phyloP scores from a whole-genome alignment of 1,140 invertebrate genomes.

The Eufriesea mexicana region DNA sequence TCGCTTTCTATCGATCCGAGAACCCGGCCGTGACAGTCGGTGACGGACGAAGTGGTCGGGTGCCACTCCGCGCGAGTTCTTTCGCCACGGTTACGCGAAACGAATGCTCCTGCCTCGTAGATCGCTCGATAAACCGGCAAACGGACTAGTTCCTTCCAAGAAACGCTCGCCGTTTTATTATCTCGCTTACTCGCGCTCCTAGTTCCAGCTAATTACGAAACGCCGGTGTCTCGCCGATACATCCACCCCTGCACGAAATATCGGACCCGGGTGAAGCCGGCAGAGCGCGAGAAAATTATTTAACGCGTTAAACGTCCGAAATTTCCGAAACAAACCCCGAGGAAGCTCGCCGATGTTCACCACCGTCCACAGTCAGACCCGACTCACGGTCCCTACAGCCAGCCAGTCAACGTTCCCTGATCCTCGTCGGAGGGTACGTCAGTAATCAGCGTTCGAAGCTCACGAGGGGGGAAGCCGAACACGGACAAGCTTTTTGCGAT shows the following conservation, averaged over 20 bases:
- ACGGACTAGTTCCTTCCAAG: neutral
- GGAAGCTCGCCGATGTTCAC: neutral
- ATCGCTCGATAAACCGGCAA: slow-evolving; percentile 31
- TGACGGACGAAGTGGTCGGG: slow-evolving; percentile 20
- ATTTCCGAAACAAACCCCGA: neutral
- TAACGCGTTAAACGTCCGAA: neutral
- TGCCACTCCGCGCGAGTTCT: slow-evolving; percentile 41
- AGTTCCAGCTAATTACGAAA: neutral
- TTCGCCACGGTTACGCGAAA: neutral
- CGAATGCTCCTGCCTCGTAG: neutral
- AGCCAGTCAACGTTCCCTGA: no score
- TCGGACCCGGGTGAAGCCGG: no score
- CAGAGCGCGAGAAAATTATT: no score
- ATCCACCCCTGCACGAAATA: no score
- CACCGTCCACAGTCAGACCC: neutral
- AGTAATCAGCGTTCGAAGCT: slow-evolving; percentile 24
- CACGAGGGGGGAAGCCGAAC: slow-evolving; percentile 5
- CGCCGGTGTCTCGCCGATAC: no score
- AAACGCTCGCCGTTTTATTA: neutral
- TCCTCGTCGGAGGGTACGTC: neutral
- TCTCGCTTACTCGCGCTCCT: neutral
- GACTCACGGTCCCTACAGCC: neutral
- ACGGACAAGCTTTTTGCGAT: slow-evolving; percentile 50
- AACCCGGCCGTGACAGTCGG: neutral
- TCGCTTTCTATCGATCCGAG: neutral